phyloP scores from a whole-genome alignment of 1,140 invertebrate species.

The Drosophila quadrilineata region DNA sequence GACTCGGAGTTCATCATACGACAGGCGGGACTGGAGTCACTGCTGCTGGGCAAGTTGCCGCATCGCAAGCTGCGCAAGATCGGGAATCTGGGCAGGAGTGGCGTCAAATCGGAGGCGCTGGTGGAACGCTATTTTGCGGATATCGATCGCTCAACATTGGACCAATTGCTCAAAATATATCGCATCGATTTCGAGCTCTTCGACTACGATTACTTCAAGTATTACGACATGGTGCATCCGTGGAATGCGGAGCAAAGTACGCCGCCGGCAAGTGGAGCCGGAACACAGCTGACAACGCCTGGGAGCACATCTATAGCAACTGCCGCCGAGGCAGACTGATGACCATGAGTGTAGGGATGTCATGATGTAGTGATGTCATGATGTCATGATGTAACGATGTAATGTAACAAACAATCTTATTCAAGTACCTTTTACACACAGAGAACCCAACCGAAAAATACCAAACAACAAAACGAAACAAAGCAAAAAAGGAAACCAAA shows the following conservation, averaged over 20 bases:
- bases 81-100: slow-evolving; percentile 82
- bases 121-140: slow-evolving; percentile 85
- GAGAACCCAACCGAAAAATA: slow-evolving; percentile 19
- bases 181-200: slow-evolving; percentile 88
- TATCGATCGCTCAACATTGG: slow-evolving; percentile 84
- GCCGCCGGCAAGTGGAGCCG: not conserved
- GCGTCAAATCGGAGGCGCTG: slow-evolving; percentile 82
- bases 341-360: slow-evolving; percentile 16
- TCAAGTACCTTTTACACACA: slow-evolving; percentile 64
- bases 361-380: too few relatives aligned
- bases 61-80: slow-evolving; percentile 83
- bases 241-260: slow-evolving; percentile 57
- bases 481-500: too few relatives aligned
- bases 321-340: slow-evolving; percentile 4
- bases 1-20: slow-evolving; percentile 87
- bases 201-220: slow-evolving; percentile 83
- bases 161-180: slow-evolving; percentile 87
- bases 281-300: not conserved
- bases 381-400: too few relatives aligned
- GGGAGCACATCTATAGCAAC: slow-evolving; percentile 13
- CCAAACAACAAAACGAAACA: slow-evolving; percentile 37
- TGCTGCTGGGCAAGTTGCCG: slow-evolving; percentile 83
- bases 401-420: slow-evolving; percentile 78
- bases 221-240: slow-evolving; percentile 82
- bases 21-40: slow-evolving; percentile 83